phyloP scores from a whole-genome alignment of 2,888 invertebrate species.

The Archips crataeganus region DNA sequence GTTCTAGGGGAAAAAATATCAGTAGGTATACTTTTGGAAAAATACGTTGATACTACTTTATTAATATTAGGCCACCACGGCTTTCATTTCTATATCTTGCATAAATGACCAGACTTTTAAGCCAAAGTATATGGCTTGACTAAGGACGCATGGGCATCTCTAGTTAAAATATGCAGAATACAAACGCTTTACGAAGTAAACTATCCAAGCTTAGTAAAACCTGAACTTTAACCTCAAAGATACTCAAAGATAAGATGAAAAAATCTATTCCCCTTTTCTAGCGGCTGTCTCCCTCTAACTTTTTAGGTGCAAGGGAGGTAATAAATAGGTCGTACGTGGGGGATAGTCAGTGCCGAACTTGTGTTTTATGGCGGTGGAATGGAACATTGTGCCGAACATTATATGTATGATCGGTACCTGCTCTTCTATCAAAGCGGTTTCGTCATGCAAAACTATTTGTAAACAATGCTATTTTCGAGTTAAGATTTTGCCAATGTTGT shows the following conservation, averaged over 20 bases:
- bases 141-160: too few relatives aligned
- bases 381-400: constrained; percentile 12
- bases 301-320: constrained; percentile 43
- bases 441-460: not conserved
- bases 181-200: constrained; percentile 1
- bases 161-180: constrained; percentile 1
- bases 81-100: not conserved
- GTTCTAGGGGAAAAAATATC: too few relatives aligned
- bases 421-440: constrained; percentile 6
- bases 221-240: constrained; percentile 4
- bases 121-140: not conserved
- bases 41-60: too few relatives aligned
- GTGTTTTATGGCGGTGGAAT: constrained; percentile 37
- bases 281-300: constrained; percentile 18
- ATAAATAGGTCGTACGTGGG: constrained; percentile 59
- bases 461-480: not conserved
- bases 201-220: not conserved
- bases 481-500: not conserved
- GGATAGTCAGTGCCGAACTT: constrained; percentile 44
- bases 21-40: too few relatives aligned
- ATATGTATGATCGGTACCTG: constrained; percentile 19
- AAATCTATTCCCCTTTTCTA: constrained; percentile 28
- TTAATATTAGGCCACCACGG: too few relatives aligned
- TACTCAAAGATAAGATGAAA: constrained; percentile 18
- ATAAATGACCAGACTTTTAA: not conserved